Evolutionary conservation across 2,797 vertebrate species (phyloP).

Genomic region (Rhinoraja longicauda): DNA sequence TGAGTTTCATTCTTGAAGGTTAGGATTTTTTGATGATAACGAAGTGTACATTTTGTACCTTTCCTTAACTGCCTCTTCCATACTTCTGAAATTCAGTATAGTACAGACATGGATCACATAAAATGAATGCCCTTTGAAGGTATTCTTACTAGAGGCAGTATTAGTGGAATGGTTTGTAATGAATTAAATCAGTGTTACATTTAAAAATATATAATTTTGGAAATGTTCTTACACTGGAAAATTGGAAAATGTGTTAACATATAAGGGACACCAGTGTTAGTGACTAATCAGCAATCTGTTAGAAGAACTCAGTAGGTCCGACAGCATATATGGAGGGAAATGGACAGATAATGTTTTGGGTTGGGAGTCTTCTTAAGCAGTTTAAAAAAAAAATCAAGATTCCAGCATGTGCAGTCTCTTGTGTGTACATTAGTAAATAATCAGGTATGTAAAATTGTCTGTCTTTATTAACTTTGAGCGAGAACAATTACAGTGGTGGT

Average conservation of each 20-base stretch:
- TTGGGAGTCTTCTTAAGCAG: too few relatives aligned
- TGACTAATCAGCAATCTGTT: background rate
- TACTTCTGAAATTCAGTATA: background rate
- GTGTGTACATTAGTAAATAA: background rate
- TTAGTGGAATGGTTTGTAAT: background rate
- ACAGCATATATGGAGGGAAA: too few relatives aligned
- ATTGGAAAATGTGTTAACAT: background rate
- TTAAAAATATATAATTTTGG: background rate
- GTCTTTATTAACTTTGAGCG: background rate
- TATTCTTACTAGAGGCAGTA: background rate
- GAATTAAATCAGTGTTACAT: background rate
- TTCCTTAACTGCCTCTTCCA: background rate
- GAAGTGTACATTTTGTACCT: conserved; percentile 11
- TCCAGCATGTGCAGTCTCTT: too few relatives aligned
- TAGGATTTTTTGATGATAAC: background rate
- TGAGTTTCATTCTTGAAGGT: background rate
- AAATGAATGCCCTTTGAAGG: background rate
- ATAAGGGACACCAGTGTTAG: background rate
- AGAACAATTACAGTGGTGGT: too few relatives aligned
- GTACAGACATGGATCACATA: background rate
- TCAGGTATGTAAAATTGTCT: background rate
- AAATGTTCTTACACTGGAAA: background rate
- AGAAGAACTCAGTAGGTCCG: too few relatives aligned
- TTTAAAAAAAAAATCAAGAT: too few relatives aligned
- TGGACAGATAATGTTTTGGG: too few relatives aligned